phyloP scores from a whole-genome alignment of 2,797 vertebrate species.

The Rhynchonycteris naso region DNA sequence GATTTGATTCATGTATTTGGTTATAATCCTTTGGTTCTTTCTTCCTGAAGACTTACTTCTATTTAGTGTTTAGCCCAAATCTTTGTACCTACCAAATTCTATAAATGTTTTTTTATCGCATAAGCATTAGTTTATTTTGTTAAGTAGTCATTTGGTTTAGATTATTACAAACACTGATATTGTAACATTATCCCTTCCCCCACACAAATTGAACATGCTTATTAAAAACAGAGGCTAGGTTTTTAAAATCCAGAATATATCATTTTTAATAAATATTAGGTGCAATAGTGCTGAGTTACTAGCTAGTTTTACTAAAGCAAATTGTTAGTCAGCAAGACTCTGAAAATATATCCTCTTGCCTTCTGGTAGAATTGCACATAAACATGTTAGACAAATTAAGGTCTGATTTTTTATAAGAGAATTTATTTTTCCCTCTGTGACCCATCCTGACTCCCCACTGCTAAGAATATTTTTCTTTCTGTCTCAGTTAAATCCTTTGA shows the following conservation, averaged over 20 bases:
- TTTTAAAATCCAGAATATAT: neutral
- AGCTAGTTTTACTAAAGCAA: conserved; percentile 12
- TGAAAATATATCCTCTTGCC: conserved; percentile 25
- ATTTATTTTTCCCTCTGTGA: conserved; percentile 55
- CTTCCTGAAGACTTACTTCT: neutral
- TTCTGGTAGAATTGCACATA: conserved; percentile 38
- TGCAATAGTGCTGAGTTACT: neutral
- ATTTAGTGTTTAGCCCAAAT: neutral
- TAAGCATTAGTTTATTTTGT: neutral
- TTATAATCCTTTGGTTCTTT: neutral
- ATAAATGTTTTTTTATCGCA: neutral
- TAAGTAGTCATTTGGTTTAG: neutral
- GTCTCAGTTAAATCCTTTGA: conserved; percentile 51
- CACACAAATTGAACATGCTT: neutral
- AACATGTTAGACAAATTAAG: conserved; percentile 54
- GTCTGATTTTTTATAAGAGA: conserved; percentile 44
- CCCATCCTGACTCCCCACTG: conserved; percentile 13
- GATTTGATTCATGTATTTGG: neutral
- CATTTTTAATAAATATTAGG: conserved; percentile 17
- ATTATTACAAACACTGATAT: neutral
- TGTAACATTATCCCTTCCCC: neutral
- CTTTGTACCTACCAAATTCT: neutral
- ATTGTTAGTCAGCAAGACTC: conserved; percentile 36
- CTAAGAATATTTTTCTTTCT: conserved; percentile 47
- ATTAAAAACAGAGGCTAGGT: neutral